A percentile compares a stretch with the other conserved stretches of the same genome.
Evolutionary conservation across 2,888 invertebrate genomes (phyloP).

Genomic region (Gymnosoma rotundatum): DNA sequence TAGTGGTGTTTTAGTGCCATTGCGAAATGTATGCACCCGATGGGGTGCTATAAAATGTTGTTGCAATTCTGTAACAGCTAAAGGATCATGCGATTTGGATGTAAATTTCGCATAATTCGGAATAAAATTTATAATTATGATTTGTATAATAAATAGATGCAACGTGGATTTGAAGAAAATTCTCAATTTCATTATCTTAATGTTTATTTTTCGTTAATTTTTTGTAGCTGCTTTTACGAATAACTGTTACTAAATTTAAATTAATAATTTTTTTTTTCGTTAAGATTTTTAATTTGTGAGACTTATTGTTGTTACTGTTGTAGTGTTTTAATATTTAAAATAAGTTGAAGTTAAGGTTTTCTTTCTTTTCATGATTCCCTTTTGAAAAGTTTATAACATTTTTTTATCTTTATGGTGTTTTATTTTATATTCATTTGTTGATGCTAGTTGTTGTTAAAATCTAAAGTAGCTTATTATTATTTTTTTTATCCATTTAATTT

Average conservation of each 20-base stretch:
- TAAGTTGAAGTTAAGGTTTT: slow-evolving; percentile 36
- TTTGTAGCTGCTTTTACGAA: not conserved
- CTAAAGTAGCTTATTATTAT: slow-evolving; percentile 2
- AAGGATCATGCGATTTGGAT: slow-evolving; percentile 48
- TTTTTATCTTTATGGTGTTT: slow-evolving; percentile 7
- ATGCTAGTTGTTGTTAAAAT: not conserved
- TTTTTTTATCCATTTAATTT: not conserved
- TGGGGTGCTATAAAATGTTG: slow-evolving; percentile 74
- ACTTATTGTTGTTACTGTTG: slow-evolving; percentile 31
- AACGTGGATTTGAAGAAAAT: slow-evolving; percentile 2
- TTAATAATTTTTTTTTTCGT: slow-evolving; percentile 12
- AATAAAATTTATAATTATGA: slow-evolving; percentile 14
- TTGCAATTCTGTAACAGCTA: slow-evolving; percentile 71
- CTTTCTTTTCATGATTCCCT: slow-evolving; percentile 55
- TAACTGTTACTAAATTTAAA: not conserved
- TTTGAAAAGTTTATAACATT: slow-evolving; percentile 6
- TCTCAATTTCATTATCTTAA: slow-evolving; percentile 51
- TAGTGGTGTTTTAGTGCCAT: slow-evolving; percentile 55
- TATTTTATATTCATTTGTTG: not conserved
- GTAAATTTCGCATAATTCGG: slow-evolving; percentile 33
- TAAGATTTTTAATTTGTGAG: slow-evolving; percentile 19
- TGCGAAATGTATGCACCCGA: slow-evolving; percentile 23
- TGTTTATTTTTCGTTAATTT: slow-evolving; percentile 1
- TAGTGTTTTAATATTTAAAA: slow-evolving; percentile 3
- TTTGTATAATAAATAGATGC: slow-evolving; percentile 46